A percentile compares a stretch with the other conserved stretches of the same genome.
Conservation (phyloP, 2,113 vertebrate species). For the Vulpes lagopus region DNA sequence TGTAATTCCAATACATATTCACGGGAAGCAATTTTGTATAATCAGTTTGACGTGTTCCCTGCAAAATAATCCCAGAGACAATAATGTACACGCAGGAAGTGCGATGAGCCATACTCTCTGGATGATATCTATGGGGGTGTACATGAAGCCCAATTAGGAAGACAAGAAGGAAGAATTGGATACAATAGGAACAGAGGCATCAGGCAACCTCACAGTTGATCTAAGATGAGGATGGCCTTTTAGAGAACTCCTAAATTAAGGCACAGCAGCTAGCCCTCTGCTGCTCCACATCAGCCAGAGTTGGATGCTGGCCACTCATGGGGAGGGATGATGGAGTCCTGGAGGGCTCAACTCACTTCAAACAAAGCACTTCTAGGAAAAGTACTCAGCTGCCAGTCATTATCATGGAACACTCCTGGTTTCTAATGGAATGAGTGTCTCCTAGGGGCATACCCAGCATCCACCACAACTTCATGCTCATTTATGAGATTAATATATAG, state of each 20-base stretch:
- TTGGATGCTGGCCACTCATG: rapidly evolving
- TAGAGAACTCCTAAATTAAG: background rate
- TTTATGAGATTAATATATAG: background rate
- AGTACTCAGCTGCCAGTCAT: background rate
- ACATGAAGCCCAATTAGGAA: background rate
- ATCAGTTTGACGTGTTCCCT: background rate
- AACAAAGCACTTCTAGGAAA: background rate
- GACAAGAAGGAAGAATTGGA: background rate
- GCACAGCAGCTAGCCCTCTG: background rate
- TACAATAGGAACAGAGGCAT: background rate
- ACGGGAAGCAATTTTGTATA: background rate
- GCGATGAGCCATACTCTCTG: background rate
- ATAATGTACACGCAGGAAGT: background rate
- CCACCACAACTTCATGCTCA: background rate
- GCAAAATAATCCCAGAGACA: background rate
- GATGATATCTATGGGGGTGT: background rate
- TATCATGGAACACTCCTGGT: background rate
- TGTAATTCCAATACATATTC: background rate
- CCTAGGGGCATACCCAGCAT: background rate
- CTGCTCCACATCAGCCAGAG: background rate
- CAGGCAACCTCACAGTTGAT: background rate
- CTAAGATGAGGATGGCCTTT: background rate
- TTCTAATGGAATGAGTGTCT: background rate
- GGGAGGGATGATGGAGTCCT: background rate
- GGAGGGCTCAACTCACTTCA: rapidly evolving